Percentiles rank a stretch among this genome's conserved stretches.
These are phyloP conservation scores for Sapayoa aenigma DNA, from an alignment of 2,113 vertebrate genomes.

Conservation along the genomic window DNA sequence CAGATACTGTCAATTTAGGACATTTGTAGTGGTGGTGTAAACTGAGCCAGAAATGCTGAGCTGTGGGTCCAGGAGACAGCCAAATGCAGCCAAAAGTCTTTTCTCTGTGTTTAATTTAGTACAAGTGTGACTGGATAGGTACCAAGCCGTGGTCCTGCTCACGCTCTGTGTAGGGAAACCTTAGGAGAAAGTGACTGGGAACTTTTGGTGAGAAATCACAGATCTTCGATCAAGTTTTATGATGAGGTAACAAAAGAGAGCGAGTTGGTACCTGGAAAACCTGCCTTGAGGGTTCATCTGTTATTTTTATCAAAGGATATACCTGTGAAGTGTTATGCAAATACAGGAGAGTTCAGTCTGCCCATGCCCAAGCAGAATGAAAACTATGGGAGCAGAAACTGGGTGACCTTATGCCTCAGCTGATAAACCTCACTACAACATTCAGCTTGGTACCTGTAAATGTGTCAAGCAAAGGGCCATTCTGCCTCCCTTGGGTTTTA, in stretches of 20 bases:
- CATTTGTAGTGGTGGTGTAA: conserved; percentile 28
- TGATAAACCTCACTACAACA: neutral
- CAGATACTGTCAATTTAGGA: conserved; percentile 57
- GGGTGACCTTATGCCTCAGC: neutral
- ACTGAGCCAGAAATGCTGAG: conserved; percentile 40
- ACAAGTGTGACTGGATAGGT: conserved; percentile 17
- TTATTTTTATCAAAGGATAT: neutral
- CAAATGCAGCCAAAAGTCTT: conserved; percentile 27
- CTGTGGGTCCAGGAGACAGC: neutral
- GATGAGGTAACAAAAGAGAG: neutral
- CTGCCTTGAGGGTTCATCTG: neutral
- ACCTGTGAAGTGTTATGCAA: neutral
- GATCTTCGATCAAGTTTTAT: neutral
- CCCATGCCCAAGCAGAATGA: neutral
- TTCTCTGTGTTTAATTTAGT: conserved; percentile 36
- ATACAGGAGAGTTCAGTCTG: neutral
- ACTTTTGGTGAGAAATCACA: neutral
- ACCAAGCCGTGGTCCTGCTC: neutral
- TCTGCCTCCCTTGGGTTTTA: neutral
- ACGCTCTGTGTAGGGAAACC: neutral
- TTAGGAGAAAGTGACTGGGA: conserved; percentile 6
- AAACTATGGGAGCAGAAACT: neutral
- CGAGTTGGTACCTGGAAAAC: neutral
- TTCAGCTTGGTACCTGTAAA: neutral
- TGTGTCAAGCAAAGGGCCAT: neutral